Evolutionary conservation across 2,797 vertebrate species (phyloP).

Genomic region (Chrosomus eos): DNA sequence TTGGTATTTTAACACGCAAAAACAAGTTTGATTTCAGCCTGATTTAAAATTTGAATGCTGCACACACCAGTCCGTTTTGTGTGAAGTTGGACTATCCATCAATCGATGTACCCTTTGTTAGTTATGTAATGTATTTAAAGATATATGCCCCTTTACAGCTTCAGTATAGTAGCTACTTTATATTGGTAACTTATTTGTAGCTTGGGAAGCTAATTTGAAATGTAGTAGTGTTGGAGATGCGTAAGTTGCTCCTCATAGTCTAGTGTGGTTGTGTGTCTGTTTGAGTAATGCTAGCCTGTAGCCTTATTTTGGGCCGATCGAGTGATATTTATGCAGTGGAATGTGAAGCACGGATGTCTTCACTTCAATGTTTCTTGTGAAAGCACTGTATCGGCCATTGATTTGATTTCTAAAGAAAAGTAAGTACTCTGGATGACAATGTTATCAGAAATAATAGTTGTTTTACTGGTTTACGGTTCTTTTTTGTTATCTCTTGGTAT

Average conservation of each 20-base stretch:
- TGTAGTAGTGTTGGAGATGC: background rate
- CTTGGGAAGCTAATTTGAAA: background rate
- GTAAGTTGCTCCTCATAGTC: background rate
- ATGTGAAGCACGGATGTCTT: constrained; percentile 16
- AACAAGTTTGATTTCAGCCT: background rate
- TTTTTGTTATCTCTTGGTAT: background rate
- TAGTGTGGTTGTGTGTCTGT: background rate
- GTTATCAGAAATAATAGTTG: background rate
- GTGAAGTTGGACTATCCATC: background rate
- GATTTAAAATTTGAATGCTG: too few relatives aligned
- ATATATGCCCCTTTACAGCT: background rate
- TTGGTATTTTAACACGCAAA: background rate
- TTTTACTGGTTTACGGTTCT: background rate
- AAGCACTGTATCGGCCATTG: background rate
- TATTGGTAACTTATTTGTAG: background rate
- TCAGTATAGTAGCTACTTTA: background rate
- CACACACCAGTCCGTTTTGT: too few relatives aligned
- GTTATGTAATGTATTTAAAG: background rate
- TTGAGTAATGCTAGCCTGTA: constrained; percentile 41
- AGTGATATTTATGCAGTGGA: constrained; percentile 6
- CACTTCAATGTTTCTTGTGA: constrained; percentile 23
- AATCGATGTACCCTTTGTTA: background rate
- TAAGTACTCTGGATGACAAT: background rate
- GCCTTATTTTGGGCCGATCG: constrained; percentile 15
- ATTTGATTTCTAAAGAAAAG: constrained; percentile 1